phyloP scores from a whole-genome alignment of 2,888 invertebrate species.

The Nemotelus pantherinus region DNA sequence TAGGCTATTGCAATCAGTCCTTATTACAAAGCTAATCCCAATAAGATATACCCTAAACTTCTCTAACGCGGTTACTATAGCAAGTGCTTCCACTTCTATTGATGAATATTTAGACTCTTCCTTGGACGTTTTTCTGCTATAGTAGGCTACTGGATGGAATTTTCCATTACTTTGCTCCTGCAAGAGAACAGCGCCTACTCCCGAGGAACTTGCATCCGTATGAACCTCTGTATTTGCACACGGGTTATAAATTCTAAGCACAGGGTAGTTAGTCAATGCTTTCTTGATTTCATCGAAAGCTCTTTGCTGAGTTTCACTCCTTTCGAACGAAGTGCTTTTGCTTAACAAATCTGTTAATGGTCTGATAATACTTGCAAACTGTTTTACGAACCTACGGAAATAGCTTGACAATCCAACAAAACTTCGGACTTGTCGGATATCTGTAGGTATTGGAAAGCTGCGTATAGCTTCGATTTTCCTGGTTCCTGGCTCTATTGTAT shows the following conservation, averaged over 20 bases:
- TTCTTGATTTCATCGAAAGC: constrained; percentile 22
- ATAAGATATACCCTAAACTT: constrained; percentile 10
- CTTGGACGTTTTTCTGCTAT: constrained; percentile 38
- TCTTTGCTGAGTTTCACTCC: not conserved
- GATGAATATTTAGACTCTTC: constrained; percentile 38
- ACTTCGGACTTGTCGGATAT: not conserved
- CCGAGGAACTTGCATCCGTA: constrained; percentile 39
- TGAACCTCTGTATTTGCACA: constrained; percentile 26
- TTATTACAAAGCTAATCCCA: not conserved
- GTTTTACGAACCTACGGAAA: constrained; percentile 18
- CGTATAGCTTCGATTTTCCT: constrained; percentile 2
- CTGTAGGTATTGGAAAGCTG: not conserved
- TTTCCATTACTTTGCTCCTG: not conserved
- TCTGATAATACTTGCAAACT: constrained; percentile 11
- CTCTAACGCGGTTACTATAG: constrained; percentile 17
- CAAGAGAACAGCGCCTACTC: constrained; percentile 24
- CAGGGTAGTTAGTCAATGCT: constrained; percentile 9
- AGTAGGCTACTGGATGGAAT: constrained; percentile 29
- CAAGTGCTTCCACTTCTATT: constrained; percentile 46
- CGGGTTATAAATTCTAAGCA: constrained; percentile 42
- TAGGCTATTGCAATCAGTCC: constrained; percentile 14
- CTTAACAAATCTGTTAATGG: constrained; percentile 30
- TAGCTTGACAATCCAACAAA: constrained; percentile 32
- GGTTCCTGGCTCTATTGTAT: not conserved
- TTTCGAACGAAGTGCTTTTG: constrained; percentile 3